A percentile compares a stretch with the other conserved stretches of the same genome.
Conservation (phyloP, 2,797 vertebrate genomes). For the Pterois miles region DNA sequence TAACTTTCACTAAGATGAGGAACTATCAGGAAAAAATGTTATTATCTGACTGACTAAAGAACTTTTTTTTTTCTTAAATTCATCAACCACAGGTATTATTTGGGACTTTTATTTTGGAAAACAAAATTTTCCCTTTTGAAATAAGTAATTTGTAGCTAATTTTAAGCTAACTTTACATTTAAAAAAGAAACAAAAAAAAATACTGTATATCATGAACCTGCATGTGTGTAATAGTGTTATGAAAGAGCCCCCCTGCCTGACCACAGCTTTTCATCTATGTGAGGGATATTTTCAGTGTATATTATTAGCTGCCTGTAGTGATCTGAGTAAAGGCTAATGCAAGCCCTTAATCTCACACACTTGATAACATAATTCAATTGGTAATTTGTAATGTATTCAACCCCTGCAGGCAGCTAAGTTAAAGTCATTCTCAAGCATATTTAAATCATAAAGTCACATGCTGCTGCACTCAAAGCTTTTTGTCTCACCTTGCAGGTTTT, state of each 20-base stretch:
- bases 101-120: too few relatives aligned
- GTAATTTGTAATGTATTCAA: conserved; percentile 42
- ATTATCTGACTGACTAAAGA: not conserved
- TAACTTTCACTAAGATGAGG: not conserved
- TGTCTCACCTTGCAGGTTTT: conserved; percentile 43
- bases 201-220: not conserved
- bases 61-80: not conserved
- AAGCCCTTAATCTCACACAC: conserved; percentile 12
- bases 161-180: not conserved
- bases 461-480: conserved; percentile 26
- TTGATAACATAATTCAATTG: conserved; percentile 17
- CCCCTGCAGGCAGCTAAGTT: conserved; percentile 28
- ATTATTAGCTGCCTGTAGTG: not conserved
- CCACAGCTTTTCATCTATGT: conserved; percentile 8
- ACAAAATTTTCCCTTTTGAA: not conserved
- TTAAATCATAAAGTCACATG: not conserved
- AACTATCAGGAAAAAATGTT: not conserved
- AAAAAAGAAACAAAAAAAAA: not conserved
- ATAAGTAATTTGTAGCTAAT: not conserved
- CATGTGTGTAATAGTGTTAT: not conserved
- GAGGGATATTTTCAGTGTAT: not conserved
- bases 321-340: conserved; percentile 20
- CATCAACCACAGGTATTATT: not conserved
- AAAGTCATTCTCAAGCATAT: conserved; percentile 18
- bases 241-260: not conserved